These are phyloP conservation scores for Engystomops pustulosus DNA, from an alignment of 2,113 vertebrate genomes.

Conservation along the genomic window DNA sequence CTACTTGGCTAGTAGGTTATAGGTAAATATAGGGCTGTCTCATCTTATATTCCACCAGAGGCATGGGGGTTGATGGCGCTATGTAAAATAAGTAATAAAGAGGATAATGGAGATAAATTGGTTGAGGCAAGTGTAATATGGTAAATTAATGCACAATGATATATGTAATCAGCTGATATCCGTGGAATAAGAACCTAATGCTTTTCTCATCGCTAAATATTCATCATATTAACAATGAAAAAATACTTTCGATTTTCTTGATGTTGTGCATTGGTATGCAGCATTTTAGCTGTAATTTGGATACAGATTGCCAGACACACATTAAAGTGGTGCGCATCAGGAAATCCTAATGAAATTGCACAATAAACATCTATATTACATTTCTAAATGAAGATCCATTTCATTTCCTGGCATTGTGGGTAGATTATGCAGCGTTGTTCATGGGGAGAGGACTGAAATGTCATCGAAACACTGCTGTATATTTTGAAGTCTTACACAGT, in stretches of 20 bases:
- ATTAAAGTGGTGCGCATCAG: not conserved
- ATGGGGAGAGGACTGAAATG: slow-evolving; percentile 13
- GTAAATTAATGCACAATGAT: not conserved
- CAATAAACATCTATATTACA: slow-evolving; percentile 16
- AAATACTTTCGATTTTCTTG: not conserved
- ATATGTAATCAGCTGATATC: not conserved
- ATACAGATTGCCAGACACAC: not conserved
- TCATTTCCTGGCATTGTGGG: slow-evolving; percentile 1
- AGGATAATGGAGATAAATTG: not conserved
- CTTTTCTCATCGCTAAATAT: not conserved
- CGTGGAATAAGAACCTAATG: not conserved
- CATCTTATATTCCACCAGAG: not conserved
- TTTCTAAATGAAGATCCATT: slow-evolving; percentile 19
- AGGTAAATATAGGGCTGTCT: too few species aligned
- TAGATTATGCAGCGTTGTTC: slow-evolving; percentile 29
- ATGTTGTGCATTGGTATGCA: not conserved
- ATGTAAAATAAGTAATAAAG: not conserved
- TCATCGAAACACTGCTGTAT: slow-evolving; percentile 10
- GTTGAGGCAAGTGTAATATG: not conserved
- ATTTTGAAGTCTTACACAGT: slow-evolving; percentile 17
- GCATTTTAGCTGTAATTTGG: not conserved
- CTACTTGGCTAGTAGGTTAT: too few species aligned
- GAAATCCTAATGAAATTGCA: not conserved
- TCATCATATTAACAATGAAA: not conserved
- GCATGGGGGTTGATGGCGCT: not conserved